Base-by-base conservation (phyloP, 2,113 vertebrate species). In the Potamarius usumacintae region DNA sequence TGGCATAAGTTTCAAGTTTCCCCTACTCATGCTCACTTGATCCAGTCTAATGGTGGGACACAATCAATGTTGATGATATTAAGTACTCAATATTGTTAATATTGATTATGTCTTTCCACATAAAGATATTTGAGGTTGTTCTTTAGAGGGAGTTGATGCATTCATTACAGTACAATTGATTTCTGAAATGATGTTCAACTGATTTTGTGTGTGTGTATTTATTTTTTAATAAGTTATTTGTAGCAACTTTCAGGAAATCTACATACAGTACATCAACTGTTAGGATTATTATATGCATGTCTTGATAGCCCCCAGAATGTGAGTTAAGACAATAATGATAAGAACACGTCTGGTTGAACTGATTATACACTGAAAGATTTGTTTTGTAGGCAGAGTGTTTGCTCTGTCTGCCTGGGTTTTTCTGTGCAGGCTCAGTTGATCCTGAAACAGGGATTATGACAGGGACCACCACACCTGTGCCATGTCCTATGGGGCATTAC, bases 321-420 rank as follows among this genome's bases (percentile, higher is more conserved):
- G 9, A 52, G 18, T n/a, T 78, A 76, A 48, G n/a, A 25, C n/a
- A 79, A 27, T 79, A 55, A 79, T 20, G 3, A 42, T 25, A 30
- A 10, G 55, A 30, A 53, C 27, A 20, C 0, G 20, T 1, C 52
- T 53, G 1, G 7, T 55, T 67, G 6, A 69, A 25, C 22, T 55
- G 27, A 4, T 50, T 27, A 3, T 17, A 86, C 27, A 81, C 12
- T 57, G 52, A 86, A 9, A 4, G 7, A 42, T 57, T 60, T n/a
- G 48, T 76, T 89, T 82, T 74, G 83, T 90, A 96, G 95, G 92
- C 89, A 57, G 91, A 93, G 82, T 96, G 95, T 92, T 58, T 91
- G 17, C 90, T 94, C 58, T 99, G 97, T 87, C 96, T 96, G 48
- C 92, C 93, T 78, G 95, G 95, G 57, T 95, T 92, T 94, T 96